A percentile compares a stretch with the other conserved stretches of the same genome.
These are phyloP conservation scores for Zosterops pallidus DNA, from an alignment of 2,113 vertebrate species.

Conservation along the genomic window DNA sequence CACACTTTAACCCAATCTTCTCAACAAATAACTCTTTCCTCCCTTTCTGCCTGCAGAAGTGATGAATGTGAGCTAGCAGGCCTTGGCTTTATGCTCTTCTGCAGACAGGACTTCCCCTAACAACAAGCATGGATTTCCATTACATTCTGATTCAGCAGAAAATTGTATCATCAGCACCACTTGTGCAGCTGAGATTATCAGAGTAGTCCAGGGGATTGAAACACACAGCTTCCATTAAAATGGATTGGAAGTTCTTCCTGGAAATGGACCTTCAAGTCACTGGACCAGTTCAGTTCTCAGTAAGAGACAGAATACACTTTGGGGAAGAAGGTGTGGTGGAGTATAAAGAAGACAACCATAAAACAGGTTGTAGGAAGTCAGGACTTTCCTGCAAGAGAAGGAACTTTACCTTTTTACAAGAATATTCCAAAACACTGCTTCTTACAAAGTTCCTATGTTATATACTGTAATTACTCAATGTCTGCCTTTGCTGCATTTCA, in stretches of 20 bases:
- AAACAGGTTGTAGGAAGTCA: neutral
- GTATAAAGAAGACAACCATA: neutral
- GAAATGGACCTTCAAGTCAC: neutral
- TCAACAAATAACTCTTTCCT: neutral
- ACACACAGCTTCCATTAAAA: slow-evolving; percentile 25
- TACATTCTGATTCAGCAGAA: slow-evolving; percentile 35
- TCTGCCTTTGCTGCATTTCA: neutral
- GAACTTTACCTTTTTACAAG: neutral
- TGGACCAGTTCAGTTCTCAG: neutral
- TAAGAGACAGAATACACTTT: neutral
- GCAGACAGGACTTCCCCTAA: slow-evolving; percentile 2
- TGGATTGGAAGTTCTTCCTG: neutral
- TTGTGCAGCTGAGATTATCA: slow-evolving; percentile 9
- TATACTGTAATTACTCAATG: neutral
- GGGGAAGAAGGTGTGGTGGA: neutral
- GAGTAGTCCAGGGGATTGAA: neutral
- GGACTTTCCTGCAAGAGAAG: neutral
- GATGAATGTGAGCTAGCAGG: neutral
- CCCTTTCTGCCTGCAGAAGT: neutral
- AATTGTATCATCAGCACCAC: slow-evolving; percentile 16
- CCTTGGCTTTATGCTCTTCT: neutral
- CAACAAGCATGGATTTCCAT: slow-evolving; percentile 23
- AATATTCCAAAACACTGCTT: neutral
- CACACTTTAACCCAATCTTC: neutral
- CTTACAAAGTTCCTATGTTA: neutral